phyloP scores from a whole-genome alignment of 2,797 vertebrate genomes.

The Anas bahamensis region DNA sequence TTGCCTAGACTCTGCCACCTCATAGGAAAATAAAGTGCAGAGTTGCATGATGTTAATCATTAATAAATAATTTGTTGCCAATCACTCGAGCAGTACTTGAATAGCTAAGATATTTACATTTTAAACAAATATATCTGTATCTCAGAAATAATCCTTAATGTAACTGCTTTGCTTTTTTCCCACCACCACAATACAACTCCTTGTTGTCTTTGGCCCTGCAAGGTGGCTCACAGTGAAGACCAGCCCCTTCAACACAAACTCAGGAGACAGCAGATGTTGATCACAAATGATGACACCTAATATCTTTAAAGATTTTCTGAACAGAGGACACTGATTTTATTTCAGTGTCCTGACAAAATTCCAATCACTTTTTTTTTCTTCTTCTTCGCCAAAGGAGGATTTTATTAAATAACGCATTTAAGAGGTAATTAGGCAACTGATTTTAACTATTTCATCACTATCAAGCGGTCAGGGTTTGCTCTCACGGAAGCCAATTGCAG shows the following conservation, averaged over 20 bases:
- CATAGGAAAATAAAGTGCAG: background rate
- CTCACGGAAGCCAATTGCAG: constrained; percentile 13
- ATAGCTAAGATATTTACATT: background rate
- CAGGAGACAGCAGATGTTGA: background rate
- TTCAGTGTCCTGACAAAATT: background rate
- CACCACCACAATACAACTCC: background rate
- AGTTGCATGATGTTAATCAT: background rate
- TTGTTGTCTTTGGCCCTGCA: background rate
- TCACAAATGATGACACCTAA: background rate
- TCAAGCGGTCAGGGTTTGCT: background rate
- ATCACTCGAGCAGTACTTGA: background rate
- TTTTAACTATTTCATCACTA: background rate
- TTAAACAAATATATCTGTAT: background rate
- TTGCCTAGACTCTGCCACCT: background rate
- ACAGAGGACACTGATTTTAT: background rate
- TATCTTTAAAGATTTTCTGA: background rate
- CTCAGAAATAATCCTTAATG: background rate
- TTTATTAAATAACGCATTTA: background rate
- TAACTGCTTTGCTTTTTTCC: background rate
- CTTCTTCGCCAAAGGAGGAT: background rate
- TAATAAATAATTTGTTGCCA: background rate
- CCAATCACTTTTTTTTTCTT: background rate
- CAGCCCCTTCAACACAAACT: background rate
- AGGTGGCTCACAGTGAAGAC: background rate
- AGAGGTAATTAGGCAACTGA: background rate